Conservation (phyloP, 2,888 invertebrate genomes). For the Apamea anceps region DNA sequence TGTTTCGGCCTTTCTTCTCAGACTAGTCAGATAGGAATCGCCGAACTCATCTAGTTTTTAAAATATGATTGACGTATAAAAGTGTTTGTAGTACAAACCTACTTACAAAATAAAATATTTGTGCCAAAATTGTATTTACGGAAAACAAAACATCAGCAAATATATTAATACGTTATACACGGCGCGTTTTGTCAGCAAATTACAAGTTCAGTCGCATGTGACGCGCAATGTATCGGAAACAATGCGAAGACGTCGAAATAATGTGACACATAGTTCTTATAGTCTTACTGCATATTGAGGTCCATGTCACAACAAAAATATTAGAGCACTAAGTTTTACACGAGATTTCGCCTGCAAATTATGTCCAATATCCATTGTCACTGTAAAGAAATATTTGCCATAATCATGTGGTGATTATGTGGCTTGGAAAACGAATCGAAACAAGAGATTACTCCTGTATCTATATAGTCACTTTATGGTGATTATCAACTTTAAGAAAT, state of each 20-base stretch:
- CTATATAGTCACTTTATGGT: not conserved
- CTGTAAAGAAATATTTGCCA: not conserved
- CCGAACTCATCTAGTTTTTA: too few species aligned
- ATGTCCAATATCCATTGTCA: not conserved
- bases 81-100: too few species aligned
- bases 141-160: conserved; percentile 11
- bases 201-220: conserved; percentile 34
- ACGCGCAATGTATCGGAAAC: conserved; percentile 57
- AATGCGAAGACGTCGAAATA: conserved; percentile 36
- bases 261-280: conserved; percentile 17
- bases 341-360: not conserved
- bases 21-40: too few species aligned
- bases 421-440: not conserved
- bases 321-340: not conserved
- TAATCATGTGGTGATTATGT: not conserved
- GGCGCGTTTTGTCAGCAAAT: conserved; percentile 33
- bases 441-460: not conserved
- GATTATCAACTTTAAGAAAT: not conserved
- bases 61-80: too few species aligned
- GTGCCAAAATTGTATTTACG: not conserved
- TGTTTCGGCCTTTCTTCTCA: too few species aligned
- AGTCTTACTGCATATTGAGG: conserved; percentile 13
- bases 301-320: conserved; percentile 1
- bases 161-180: conserved; percentile 25
- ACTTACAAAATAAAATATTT: too few species aligned